phyloP scores from a whole-genome alignment of 2,888 invertebrate species.

The Sturmia bella region DNA sequence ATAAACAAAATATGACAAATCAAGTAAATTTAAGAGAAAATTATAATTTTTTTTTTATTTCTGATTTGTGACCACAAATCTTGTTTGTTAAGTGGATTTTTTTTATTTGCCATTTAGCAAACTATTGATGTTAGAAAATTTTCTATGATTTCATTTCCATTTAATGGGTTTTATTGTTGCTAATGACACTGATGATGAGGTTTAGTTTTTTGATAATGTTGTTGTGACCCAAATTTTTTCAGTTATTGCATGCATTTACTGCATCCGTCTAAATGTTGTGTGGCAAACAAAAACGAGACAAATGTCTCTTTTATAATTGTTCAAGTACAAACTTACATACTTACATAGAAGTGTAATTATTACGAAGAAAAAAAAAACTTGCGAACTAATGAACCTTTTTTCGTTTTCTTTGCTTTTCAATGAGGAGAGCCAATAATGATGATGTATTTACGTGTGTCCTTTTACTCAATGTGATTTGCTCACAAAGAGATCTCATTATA shows the following conservation, averaged over 20 bases:
- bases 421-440: constrained; percentile 55
- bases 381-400: constrained; percentile 33
- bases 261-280: constrained; percentile 56
- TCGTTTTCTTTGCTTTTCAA: constrained; percentile 30
- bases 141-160: constrained; percentile 60
- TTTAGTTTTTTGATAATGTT: constrained; percentile 49
- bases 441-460: constrained; percentile 44
- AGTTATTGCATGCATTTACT: constrained; percentile 34
- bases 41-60: not conserved
- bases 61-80: constrained; percentile 11
- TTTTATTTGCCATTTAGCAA: constrained; percentile 7
- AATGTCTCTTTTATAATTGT: constrained; percentile 30
- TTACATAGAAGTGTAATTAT: not conserved
- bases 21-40: not conserved
- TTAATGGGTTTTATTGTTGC: constrained; percentile 53
- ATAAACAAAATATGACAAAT: not conserved
- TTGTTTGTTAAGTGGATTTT: not conserved
- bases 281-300: constrained; percentile 29
- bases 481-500: constrained; percentile 27
- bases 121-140: constrained; percentile 39
- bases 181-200: constrained; percentile 40
- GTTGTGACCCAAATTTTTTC: constrained; percentile 57
- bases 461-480: constrained; percentile 5
- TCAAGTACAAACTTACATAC: constrained; percentile 25
- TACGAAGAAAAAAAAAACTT: constrained; percentile 4